Evolutionary conservation across 2,797 vertebrate species (phyloP).

Genomic region (Myiotriccus ornatus): DNA sequence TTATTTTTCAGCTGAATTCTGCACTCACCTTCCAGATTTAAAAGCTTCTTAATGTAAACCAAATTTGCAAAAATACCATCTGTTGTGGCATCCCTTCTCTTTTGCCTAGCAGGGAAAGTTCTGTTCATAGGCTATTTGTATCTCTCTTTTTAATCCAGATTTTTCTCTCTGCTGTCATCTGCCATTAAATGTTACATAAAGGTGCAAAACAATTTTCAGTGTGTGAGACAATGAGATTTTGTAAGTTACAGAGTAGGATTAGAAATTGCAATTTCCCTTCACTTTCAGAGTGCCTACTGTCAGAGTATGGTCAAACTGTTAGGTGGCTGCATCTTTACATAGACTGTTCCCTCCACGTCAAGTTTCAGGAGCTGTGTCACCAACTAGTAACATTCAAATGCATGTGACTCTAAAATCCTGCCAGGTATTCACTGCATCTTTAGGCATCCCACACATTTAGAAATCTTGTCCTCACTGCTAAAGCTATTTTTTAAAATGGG

Average conservation of each 20-base stretch:
- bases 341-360: fast-evolving
- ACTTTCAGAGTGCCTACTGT: not conserved
- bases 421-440: not conserved
- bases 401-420: not conserved
- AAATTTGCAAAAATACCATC: not conserved
- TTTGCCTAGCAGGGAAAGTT: not conserved
- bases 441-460: not conserved
- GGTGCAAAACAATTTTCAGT: not conserved
- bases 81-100: not conserved
- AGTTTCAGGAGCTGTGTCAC: not conserved
- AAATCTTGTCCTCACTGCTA: not conserved
- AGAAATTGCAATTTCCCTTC: not conserved
- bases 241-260: not conserved
- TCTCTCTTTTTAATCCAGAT: not conserved
- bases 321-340: not conserved
- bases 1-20: not conserved
- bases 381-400: not conserved
- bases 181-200: not conserved
- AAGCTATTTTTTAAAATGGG: not conserved
- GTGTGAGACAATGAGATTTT: not conserved
- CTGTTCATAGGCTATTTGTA: not conserved
- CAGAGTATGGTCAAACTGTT: not conserved
- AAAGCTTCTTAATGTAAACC: not conserved
- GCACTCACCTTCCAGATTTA: not conserved
- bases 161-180: not conserved